phyloP scores from a whole-genome alignment of 2,888 invertebrate genomes.

The Amiota mariae region DNA sequence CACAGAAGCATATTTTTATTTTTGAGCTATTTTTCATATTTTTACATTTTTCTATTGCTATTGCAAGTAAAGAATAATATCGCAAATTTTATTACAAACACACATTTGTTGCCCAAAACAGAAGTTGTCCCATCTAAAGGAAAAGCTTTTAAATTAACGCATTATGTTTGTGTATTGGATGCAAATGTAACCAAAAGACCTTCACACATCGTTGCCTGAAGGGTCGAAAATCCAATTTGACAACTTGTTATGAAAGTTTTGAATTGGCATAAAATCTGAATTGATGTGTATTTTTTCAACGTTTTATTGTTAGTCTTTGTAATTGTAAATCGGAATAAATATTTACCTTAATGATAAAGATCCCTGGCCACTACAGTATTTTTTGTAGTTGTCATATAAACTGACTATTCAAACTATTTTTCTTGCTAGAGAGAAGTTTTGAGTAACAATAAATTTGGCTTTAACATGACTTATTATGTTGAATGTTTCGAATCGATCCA shows the following conservation, averaged over 20 bases:
- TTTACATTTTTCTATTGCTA: constrained; percentile 34
- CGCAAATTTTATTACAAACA: constrained; percentile 64
- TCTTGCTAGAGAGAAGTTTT: too few species aligned
- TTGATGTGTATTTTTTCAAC: neutral
- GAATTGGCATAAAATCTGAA: constrained; percentile 1
- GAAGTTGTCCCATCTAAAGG: constrained; percentile 28
- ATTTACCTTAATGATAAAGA: too few species aligned
- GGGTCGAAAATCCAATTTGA: constrained; percentile 66
- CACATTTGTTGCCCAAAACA: constrained; percentile 34
- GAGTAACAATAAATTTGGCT: too few species aligned
- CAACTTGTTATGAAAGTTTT: constrained; percentile 39
- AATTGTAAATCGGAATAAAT: too few species aligned
- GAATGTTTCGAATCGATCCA: too few species aligned
- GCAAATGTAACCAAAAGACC: constrained; percentile 64
- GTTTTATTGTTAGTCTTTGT: too few species aligned
- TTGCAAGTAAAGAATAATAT: constrained; percentile 49
- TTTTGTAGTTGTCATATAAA: too few species aligned
- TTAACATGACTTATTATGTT: too few species aligned
- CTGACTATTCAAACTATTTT: too few species aligned
- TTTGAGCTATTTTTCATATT: constrained; percentile 33
- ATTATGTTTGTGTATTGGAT: constrained; percentile 68
- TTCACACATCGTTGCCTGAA: constrained; percentile 67
- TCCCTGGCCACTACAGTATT: too few species aligned
- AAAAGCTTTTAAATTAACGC: constrained; percentile 64
- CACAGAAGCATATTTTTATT: constrained; percentile 52